Evolutionary conservation across 2,888 invertebrate species (phyloP), one percentile per base, ranked within the genome.

Genomic region (Andricus quercusramuli): DNA sequence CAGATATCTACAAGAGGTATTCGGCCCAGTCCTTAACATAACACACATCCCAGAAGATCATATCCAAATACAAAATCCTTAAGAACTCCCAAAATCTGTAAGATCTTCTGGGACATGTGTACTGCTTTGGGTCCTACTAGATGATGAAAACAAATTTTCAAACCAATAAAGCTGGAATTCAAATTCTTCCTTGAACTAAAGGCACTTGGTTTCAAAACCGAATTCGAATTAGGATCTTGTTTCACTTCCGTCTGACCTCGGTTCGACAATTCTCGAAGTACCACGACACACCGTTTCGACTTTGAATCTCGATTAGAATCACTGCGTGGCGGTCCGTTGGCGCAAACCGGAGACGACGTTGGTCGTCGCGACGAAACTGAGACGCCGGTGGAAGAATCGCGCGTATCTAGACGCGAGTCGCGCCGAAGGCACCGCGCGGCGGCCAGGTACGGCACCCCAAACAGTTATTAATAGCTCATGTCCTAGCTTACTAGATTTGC

Each of bases 391-490:
- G 89, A 88, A 88, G 88, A 85, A 87, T 86, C 89, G 90, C 88
- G 90, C 89, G 88, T 88, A 88, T 90, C 89, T 88, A 88, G 87
- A 89, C 87, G 90, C 86, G 82, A 85, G 85, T 88, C 88, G 87
- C 85, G 88, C 82, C 78, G 85, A 80, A 83, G 84, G 86, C 87
- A 87, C 85, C 85, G 86, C 86, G 86, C 89, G 87, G 86, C 89
- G 89, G 90, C 91, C 92, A 91, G 92, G 92, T 92, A 92, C 91
- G 91, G 90, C 92, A 92, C 92, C 91, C 92, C 90, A 91, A 92
- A 90, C 90, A 86, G 89, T 91, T 92, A 92, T 92, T 92, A 92
- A 92, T 92, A 92, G 92, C 89, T 87, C 85, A 88, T 91, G 91
- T 91, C 90, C 92, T 92, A 91, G 90, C 91, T 91, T 90, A 88